phyloP scores from a whole-genome alignment of 2,113 vertebrate genomes.

The Bos taurus region DNA sequence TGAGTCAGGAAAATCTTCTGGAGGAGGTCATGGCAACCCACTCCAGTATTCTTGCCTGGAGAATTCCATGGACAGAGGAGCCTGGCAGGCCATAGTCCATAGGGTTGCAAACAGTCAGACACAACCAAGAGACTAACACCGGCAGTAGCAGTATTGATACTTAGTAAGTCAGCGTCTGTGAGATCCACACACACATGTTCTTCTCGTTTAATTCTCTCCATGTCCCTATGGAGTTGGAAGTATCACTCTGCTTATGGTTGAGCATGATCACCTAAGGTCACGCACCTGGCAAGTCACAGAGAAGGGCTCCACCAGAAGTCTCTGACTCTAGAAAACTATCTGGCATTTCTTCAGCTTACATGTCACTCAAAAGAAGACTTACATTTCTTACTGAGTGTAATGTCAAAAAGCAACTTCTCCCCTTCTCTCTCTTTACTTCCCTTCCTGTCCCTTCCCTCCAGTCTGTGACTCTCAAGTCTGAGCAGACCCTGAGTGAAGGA shows the following conservation, averaged over 20 bases:
- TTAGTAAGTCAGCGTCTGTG: neutral
- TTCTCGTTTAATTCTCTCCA: neutral
- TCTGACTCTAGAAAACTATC: neutral
- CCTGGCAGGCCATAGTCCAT: neutral
- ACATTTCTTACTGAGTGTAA: neutral
- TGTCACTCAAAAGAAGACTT: neutral
- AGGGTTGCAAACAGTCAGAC: neutral
- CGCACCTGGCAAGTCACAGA: neutral
- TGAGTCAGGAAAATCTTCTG: neutral
- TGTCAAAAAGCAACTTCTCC: neutral
- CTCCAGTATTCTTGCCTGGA: neutral
- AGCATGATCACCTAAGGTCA: neutral
- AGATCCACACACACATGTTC: fast-evolving
- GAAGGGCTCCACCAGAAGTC: neutral
- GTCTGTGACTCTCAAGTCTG: neutral
- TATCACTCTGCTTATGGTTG: neutral
- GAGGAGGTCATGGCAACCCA: neutral
- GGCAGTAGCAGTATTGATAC: neutral
- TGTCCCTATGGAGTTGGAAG: neutral
- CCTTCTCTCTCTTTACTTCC: neutral
- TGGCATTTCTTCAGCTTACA: neutral
- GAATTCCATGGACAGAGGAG: neutral
- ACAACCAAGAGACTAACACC: neutral
- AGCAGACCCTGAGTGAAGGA: neutral
- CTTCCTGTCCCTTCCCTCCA: neutral